Evolutionary conservation across 2,113 vertebrate genomes (phyloP).

Genomic region (Amphilophus citrinellus): DNA sequence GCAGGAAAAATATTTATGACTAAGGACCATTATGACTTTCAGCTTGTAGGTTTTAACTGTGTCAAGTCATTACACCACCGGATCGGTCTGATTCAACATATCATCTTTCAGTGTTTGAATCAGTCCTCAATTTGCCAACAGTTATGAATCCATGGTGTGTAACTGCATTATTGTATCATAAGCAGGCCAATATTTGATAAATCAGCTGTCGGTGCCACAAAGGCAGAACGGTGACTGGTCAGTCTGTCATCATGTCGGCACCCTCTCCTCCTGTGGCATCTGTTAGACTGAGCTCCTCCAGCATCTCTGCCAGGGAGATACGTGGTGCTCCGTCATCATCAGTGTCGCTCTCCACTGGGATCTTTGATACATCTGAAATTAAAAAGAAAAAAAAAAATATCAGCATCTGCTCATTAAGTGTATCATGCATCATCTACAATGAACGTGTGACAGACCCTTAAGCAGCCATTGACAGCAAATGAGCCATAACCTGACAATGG

Average conservation of each 20-base stretch:
- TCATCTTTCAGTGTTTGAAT: background rate
- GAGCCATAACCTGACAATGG: background rate
- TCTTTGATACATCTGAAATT: slow-evolving; percentile 79
- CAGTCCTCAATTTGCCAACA: background rate
- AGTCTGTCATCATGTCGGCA: slow-evolving; percentile 89
- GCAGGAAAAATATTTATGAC: background rate
- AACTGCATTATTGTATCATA: background rate
- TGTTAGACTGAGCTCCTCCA: slow-evolving; percentile 92
- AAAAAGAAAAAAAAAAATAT: background rate
- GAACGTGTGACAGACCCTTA: background rate
- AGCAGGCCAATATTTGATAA: background rate
- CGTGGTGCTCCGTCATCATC: slow-evolving; percentile 93
- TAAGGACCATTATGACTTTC: background rate
- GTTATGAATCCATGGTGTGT: background rate
- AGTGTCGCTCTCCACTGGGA: slow-evolving; percentile 93
- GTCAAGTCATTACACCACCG: background rate
- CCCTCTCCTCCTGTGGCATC: slow-evolving; percentile 95
- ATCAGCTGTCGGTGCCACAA: background rate
- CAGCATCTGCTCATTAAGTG: slow-evolving; percentile 7
- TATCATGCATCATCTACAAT: background rate
- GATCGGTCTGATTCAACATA: background rate
- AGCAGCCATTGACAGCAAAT: background rate
- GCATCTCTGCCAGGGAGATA: slow-evolving; percentile 93
- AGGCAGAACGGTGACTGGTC: background rate
- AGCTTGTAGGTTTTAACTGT: slow-evolving; percentile 10